Evolutionary conservation across 2,888 invertebrate genomes (phyloP).

Genomic region (Keiferia lycopersicella): DNA sequence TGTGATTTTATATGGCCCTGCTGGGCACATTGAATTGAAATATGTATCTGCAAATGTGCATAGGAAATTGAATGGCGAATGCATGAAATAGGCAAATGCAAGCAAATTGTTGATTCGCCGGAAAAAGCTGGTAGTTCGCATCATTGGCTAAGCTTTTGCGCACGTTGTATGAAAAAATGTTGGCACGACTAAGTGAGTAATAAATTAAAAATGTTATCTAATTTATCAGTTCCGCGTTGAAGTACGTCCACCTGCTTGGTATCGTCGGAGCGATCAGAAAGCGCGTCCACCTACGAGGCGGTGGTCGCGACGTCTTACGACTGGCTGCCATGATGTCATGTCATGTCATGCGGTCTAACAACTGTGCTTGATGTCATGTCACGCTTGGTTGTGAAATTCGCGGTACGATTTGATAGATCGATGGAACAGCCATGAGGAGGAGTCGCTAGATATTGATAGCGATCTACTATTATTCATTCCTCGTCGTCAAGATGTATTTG

Average conservation of each 20-base stretch:
- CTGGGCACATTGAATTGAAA: constrained; percentile 49
- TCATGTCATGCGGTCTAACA: constrained; percentile 48
- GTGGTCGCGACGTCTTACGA: constrained; percentile 35
- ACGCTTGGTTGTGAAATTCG: constrained; percentile 38
- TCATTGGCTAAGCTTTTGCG: not conserved
- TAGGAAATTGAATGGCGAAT: constrained; percentile 44
- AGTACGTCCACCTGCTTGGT: constrained; percentile 48
- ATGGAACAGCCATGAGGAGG: constrained; percentile 28
- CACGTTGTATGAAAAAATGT: not conserved
- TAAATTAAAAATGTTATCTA: constrained; percentile 27
- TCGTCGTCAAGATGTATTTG: not conserved
- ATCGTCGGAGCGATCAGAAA: constrained; percentile 60
- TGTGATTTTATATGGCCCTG: constrained; percentile 40
- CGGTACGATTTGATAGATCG: constrained; percentile 28
- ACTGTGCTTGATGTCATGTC: constrained; percentile 47
- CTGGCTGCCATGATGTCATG: constrained; percentile 35
- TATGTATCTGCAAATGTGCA: constrained; percentile 35
- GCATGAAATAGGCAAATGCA: constrained; percentile 36
- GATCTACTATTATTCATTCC: not conserved
- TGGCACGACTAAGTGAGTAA: constrained; percentile 12
- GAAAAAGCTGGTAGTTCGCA: not conserved
- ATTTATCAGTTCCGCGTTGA: constrained; percentile 41
- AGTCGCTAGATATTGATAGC: constrained; percentile 8
- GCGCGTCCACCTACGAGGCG: constrained; percentile 39
- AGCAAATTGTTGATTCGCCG: constrained; percentile 1